phyloP scores from a whole-genome alignment of 1,140 invertebrate genomes.

The Bombus confusus region DNA sequence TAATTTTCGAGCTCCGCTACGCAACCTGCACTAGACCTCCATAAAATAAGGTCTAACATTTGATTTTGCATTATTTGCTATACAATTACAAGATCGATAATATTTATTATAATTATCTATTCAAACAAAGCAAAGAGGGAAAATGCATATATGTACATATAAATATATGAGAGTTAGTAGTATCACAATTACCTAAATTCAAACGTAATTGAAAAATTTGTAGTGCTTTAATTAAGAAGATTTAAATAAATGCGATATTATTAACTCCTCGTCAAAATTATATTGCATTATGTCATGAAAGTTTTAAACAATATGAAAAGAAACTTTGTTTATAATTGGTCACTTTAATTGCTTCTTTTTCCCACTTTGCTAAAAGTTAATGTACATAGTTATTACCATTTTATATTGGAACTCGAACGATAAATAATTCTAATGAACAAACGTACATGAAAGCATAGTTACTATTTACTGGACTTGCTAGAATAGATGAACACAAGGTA shows the following conservation, averaged over 20 bases:
- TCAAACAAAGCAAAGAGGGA: conserved; percentile 60
- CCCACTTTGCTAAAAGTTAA: conserved; percentile 59
- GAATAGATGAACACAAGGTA: conserved; percentile 28
- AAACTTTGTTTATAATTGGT: conserved; percentile 16
- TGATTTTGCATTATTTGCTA: conserved; percentile 34
- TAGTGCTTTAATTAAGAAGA: conserved; percentile 15
- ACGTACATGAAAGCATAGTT: conserved; percentile 58
- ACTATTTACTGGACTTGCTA: conserved; percentile 13
- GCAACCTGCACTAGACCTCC: conserved; percentile 49
- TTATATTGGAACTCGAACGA: conserved; percentile 51
- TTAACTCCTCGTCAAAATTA: conserved; percentile 33
- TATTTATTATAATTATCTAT: conserved; percentile 55
- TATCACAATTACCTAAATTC: conserved; percentile 33
- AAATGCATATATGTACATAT: conserved; percentile 39
- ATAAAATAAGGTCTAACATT: conserved; percentile 34
- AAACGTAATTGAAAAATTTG: conserved; percentile 32
- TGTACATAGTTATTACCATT: conserved; percentile 38
- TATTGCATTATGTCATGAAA: conserved; percentile 12
- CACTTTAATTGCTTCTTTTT: conserved; percentile 37
- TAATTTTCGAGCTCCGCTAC: conserved; percentile 60
- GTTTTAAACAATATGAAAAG: conserved; percentile 36
- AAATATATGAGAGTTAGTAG: conserved; percentile 48
- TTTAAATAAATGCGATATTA: conserved; percentile 44
- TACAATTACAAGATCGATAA: conserved; percentile 43
- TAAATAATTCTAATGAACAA: conserved; percentile 58